These are phyloP conservation scores for Probaryconus sp. DNA, from an alignment of 1,140 invertebrate genomes.

Conservation along the genomic window DNA sequence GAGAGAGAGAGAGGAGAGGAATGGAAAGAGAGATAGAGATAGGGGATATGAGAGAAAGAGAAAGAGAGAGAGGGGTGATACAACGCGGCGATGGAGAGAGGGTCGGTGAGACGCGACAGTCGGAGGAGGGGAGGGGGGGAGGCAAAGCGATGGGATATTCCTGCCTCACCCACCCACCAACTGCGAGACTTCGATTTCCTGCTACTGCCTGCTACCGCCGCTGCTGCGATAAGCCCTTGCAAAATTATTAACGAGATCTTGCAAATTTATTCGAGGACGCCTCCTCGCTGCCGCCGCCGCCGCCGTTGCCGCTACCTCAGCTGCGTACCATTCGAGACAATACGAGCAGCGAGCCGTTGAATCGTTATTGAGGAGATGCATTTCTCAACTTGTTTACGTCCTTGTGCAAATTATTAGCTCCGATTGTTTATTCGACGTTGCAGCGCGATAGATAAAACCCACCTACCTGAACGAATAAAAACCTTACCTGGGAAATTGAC, in stretches of 20 bases:
- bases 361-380: conserved; percentile 56
- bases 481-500: conserved; percentile 20
- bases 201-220: conserved; percentile 31
- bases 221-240: conserved; percentile 60
- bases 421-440: conserved; percentile 41
- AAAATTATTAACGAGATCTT: conserved; percentile 67
- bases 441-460: conserved; percentile 1
- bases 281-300: conserved; percentile 13
- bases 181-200: conserved; percentile 62
- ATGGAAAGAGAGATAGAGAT: conserved; percentile 21
- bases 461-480: too few relatives aligned
- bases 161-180: conserved; percentile 31
- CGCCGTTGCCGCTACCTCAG: conserved; percentile 14
- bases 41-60: conserved; percentile 6
- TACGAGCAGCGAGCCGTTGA: conserved; percentile 44
- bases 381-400: conserved; percentile 45
- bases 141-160: conserved; percentile 37
- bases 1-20: conserved; percentile 27
- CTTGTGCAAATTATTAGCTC: conserved; percentile 29
- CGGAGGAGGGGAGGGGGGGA: background rate
- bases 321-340: conserved; percentile 28
- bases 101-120: background rate
- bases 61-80: conserved; percentile 1
- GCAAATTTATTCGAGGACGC: conserved; percentile 62
- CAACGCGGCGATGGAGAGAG: background rate